Evolutionary conservation across 2,113 vertebrate genomes (phyloP), one percentile per base, ranked within the genome.

Genomic region (Andinoacara biseriatus): DNA sequence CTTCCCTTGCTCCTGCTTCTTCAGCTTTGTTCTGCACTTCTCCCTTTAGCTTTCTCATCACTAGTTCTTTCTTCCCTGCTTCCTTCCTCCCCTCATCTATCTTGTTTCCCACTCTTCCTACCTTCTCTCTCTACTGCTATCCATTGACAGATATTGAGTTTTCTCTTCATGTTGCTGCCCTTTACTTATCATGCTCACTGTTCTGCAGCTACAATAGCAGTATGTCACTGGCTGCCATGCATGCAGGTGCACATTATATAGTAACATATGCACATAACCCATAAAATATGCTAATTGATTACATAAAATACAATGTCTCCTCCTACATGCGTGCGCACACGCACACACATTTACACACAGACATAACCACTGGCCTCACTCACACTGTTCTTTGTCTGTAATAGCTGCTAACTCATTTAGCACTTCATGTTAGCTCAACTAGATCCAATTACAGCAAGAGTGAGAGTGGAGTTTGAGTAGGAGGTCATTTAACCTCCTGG

Each of bases 361-460:
- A 52, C 56, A 78, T 33, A 87, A 88, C 90, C 90, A 76, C 72
- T 91, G 85, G 79, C 88, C 85, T 90, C 75, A 63, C 80, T 90
- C 77, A 57, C 52, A 86, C 69, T 87, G 81, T 87, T 90, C 40
- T 87, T 86, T 85, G 86, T 89, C 65, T 89, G 79, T 91, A 93
- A 91, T 87, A 90, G 87, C 86, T 85, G 84, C 78, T 92, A 93
- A 93, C 82, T 91, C 91, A 88, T 91, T 94, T 93, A 88, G 87
- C 86, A 89, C 90, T 91, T 92, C 85, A 90, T 92, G 91, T 93
- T 92, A 93, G 90, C 90, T 90, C 87, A 84, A 69, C 90, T 89
- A 86, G 85, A 93, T 94, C 91, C 89, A 94, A 93, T 93, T 94
- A 93, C 80, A 72, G 86, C 80, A 75, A 81, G 59, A 65, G 67